These are phyloP conservation scores for Eupelmus urozonus DNA, from an alignment of 2,888 invertebrate species.

Conservation along the genomic window DNA sequence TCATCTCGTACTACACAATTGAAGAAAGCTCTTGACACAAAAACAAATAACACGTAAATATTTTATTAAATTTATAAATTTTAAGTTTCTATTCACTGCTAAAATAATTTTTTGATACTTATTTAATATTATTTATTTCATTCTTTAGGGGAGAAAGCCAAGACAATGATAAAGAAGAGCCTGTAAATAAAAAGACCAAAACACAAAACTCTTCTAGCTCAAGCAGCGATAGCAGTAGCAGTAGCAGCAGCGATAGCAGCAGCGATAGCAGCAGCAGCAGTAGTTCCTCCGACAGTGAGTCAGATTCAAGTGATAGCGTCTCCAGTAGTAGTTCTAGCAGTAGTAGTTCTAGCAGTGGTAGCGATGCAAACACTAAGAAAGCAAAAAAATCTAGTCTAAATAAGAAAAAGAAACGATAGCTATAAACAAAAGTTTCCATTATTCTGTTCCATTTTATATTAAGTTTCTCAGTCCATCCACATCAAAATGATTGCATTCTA, in stretches of 20 bases:
- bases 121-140: slow-evolving; percentile 21
- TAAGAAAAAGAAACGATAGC: slow-evolving; percentile 49
- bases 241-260: slow-evolving; percentile 64
- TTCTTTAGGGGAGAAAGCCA: slow-evolving; percentile 60
- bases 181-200: slow-evolving; percentile 56
- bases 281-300: slow-evolving; percentile 70
- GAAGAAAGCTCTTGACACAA: slow-evolving; percentile 82
- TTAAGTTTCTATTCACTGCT: not conserved
- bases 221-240: slow-evolving; percentile 64
- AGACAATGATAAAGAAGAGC: slow-evolving; percentile 51
- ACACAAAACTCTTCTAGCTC: slow-evolving; percentile 59
- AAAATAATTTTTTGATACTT: not conserved
- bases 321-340: slow-evolving; percentile 68
- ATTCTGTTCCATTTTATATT: not conserved
- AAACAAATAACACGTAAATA: slow-evolving; percentile 72
- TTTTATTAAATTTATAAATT: slow-evolving; percentile 4
- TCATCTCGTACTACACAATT: slow-evolving; percentile 90
- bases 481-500: not conserved
- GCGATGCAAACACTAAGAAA: slow-evolving; percentile 60
- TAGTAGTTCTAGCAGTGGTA: slow-evolving; percentile 63
- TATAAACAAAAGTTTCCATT: not conserved
- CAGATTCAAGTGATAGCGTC: slow-evolving; percentile 69
- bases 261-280: slow-evolving; percentile 67
- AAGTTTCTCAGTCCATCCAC: not conserved
- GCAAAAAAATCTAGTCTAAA: slow-evolving; percentile 52